Evolutionary conservation across 2,797 vertebrate species (phyloP).

Genomic region (Orestias chungarensis): DNA sequence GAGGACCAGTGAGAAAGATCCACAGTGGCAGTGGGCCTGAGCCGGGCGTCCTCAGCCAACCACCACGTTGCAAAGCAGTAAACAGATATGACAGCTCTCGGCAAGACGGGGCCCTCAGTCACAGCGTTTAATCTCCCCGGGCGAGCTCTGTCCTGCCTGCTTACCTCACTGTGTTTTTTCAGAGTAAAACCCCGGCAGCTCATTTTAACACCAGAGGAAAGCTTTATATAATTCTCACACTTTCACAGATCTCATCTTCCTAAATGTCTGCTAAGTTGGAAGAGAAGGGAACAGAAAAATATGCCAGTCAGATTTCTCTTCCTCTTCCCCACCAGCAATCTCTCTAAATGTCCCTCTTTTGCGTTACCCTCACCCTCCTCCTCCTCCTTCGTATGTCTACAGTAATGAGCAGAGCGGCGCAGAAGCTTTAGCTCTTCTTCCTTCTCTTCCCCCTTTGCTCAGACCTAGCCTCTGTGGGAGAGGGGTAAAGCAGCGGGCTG

Average conservation of each 20-base stretch:
- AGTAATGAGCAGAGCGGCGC: constrained; percentile 34
- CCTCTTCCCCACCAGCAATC: neutral
- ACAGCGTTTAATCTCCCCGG: constrained; percentile 63
- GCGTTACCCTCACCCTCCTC: neutral
- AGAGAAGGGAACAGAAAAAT: constrained; percentile 18
- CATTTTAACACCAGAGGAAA: constrained; percentile 52
- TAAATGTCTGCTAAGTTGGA: constrained; percentile 55
- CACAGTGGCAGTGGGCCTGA: constrained; percentile 33
- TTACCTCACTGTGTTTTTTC: constrained; percentile 53
- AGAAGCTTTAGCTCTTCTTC: constrained; percentile 15
- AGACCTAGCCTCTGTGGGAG: constrained; percentile 27
- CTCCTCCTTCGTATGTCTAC: constrained; percentile 11
- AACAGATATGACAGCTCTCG: constrained; percentile 62
- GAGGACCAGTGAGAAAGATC: constrained; percentile 33
- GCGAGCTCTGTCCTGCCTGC: constrained; percentile 52
- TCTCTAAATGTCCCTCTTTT: constrained; percentile 4
- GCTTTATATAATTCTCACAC: constrained; percentile 59
- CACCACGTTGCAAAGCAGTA: constrained; percentile 48
- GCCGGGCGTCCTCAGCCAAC: constrained; percentile 32
- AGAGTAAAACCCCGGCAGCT: constrained; percentile 46
- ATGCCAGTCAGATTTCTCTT: neutral
- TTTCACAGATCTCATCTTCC: constrained; percentile 61
- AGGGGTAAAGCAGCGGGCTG: constrained; percentile 31
- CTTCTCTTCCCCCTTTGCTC: constrained; percentile 8
- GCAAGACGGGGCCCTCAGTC: constrained; percentile 36